These are phyloP conservation scores for Morinoia aosen DNA, from an alignment of 2,888 invertebrate genomes.

Conservation along the genomic window DNA sequence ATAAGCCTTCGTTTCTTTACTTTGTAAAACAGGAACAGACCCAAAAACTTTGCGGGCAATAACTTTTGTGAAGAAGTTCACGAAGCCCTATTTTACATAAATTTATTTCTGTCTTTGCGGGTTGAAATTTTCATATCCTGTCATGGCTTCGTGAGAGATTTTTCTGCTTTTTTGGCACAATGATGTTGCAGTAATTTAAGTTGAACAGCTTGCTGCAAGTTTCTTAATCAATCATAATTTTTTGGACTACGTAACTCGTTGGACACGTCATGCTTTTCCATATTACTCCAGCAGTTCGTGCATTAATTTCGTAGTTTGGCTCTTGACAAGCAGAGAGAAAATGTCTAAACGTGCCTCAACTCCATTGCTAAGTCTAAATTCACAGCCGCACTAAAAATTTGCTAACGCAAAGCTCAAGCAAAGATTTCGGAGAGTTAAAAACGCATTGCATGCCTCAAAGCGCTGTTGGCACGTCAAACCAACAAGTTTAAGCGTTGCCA, in stretches of 20 bases:
- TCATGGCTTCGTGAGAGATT: too few species aligned
- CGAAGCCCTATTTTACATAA: too few species aligned
- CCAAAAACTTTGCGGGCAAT: too few species aligned
- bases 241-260: not conserved
- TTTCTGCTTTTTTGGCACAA: too few species aligned
- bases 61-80: too few species aligned
- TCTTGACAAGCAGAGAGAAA: not conserved
- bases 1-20: too few species aligned
- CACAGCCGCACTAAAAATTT: not conserved
- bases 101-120: not conserved
- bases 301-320: not conserved
- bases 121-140: not conserved
- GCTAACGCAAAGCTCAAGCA: not conserved
- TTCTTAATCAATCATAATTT: too few species aligned
- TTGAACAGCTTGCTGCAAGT: too few species aligned
- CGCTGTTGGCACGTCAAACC: not conserved
- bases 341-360: not conserved
- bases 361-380: not conserved
- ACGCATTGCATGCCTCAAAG: not conserved
- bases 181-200: too few species aligned
- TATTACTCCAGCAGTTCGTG: not conserved
- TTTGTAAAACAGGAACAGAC: too few species aligned
- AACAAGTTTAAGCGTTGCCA: not conserved
- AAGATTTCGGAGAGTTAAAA: not conserved
- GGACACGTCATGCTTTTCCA: not conserved